phyloP scores from a whole-genome alignment of 2,888 invertebrate genomes.

The Cerastis rubricosa region DNA sequence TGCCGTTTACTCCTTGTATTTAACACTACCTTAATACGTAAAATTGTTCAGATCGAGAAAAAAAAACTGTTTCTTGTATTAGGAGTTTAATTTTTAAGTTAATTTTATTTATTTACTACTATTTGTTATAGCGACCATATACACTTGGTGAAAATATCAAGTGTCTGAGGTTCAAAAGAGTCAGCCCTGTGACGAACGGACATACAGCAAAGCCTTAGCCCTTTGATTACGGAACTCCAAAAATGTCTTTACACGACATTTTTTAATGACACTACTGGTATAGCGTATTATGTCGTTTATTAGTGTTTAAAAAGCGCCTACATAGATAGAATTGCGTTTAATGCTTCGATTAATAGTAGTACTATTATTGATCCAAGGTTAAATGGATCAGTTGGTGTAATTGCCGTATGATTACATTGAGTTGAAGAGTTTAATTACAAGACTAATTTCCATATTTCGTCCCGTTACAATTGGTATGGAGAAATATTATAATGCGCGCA shows the following conservation, averaged over 20 bases:
- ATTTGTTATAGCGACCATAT: not conserved
- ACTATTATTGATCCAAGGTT: too few species aligned
- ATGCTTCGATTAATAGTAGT: too few species aligned
- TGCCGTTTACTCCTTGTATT: not conserved
- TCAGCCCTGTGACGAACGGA: not conserved
- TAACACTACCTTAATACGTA: not conserved
- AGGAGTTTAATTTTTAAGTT: not conserved
- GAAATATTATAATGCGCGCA: not conserved
- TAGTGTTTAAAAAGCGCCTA: too few species aligned
- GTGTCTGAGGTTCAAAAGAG: not conserved
- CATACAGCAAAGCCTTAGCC: not conserved
- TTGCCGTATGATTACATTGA: conserved; percentile 12
- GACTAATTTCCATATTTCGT: not conserved
- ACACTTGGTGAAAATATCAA: not conserved
- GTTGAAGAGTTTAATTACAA: conserved; percentile 2
- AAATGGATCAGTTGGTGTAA: not conserved
- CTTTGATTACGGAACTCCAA: not conserved
- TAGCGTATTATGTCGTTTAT: not conserved
- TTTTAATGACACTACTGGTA: not conserved
- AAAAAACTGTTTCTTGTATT: too few species aligned
- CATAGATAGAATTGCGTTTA: not conserved
- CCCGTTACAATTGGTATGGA: not conserved
- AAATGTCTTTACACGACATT: not conserved
- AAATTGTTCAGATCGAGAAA: too few species aligned
- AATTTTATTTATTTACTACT: not conserved